phyloP scores from a whole-genome alignment of 2,797 vertebrate genomes.

The Philypnodon macrostomus region DNA sequence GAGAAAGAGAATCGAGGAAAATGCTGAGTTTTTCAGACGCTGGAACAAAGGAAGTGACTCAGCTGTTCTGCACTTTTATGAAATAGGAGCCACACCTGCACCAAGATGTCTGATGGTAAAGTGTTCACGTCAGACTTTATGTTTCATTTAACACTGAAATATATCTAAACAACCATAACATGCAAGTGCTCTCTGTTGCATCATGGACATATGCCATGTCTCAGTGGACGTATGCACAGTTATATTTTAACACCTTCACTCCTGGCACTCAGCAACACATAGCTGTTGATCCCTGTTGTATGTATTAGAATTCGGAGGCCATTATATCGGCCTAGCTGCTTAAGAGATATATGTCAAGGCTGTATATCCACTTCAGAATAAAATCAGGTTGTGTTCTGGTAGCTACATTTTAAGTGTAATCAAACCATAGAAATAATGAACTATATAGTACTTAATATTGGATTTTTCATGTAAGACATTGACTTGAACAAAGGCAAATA shows the following conservation, averaged over 20 bases:
- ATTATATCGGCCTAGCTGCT: not conserved
- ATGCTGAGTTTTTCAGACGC: slow-evolving; percentile 2
- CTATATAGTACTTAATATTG: too few species aligned
- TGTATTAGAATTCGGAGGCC: slow-evolving; percentile 2
- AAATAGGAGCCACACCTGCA: slow-evolving; percentile 9
- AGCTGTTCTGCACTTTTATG: slow-evolving; percentile 24
- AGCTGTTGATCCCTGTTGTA: slow-evolving; percentile 18
- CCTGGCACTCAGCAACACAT: slow-evolving; percentile 9
- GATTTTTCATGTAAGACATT: too few species aligned
- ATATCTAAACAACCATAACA: not conserved
- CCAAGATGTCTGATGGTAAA: not conserved
- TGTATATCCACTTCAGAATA: not conserved
- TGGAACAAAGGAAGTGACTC: slow-evolving; percentile 28
- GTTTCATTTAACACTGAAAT: not conserved
- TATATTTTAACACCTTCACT: slow-evolving; percentile 20
- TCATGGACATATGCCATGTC: not conserved
- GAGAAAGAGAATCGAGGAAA: slow-evolving; percentile 9
- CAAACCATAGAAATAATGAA: too few species aligned
- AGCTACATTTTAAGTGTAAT: too few species aligned
- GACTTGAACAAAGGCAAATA: too few species aligned
- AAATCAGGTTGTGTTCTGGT: too few species aligned
- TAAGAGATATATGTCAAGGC: not conserved
- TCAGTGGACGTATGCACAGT: not conserved
- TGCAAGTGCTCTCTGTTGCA: not conserved
- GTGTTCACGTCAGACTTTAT: not conserved